Conservation (phyloP, 2,113 vertebrate genomes). For the Chitala chitala region DNA sequence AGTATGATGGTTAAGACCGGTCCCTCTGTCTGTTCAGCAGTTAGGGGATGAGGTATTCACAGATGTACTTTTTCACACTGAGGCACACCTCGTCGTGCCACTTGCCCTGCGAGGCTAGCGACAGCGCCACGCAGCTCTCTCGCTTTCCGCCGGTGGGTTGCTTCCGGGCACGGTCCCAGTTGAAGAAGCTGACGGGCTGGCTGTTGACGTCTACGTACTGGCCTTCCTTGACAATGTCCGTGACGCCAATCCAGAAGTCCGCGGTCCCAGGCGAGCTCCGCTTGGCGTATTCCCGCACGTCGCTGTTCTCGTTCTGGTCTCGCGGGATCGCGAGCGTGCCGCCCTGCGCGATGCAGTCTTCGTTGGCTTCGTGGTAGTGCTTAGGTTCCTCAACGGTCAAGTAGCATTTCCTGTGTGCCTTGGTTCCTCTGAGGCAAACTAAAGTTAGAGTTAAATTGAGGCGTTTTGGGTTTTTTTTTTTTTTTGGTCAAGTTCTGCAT, state of each 20-base stretch:
- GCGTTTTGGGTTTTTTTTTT: not conserved
- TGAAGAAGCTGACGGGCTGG: conserved; percentile 71
- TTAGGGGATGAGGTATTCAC: conserved; percentile 88
- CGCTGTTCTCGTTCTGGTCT: conserved; percentile 70
- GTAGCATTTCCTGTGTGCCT: conserved; percentile 88
- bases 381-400: conserved; percentile 75
- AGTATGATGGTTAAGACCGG: conserved; percentile 19
- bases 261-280: conserved; percentile 65
- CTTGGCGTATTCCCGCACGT: conserved; percentile 77
- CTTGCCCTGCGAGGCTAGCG: conserved; percentile 78
- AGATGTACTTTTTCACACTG: conserved; percentile 84
- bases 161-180: conserved; percentile 80
- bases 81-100: conserved; percentile 88
- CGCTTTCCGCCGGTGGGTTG: conserved; percentile 84
- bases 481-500: not conserved
- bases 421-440: conserved; percentile 92
- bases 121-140: conserved; percentile 83
- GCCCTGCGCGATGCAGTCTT: conserved; percentile 92
- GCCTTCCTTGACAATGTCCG: conserved; percentile 82
- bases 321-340: conserved; percentile 83
- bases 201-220: conserved; percentile 91
- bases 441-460: conserved; percentile 50
- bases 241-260: conserved; percentile 91
- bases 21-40: not conserved
- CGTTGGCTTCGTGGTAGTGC: conserved; percentile 88